phyloP scores from a whole-genome alignment of 2,113 vertebrate genomes.

The Cyanoderma ruficeps region DNA sequence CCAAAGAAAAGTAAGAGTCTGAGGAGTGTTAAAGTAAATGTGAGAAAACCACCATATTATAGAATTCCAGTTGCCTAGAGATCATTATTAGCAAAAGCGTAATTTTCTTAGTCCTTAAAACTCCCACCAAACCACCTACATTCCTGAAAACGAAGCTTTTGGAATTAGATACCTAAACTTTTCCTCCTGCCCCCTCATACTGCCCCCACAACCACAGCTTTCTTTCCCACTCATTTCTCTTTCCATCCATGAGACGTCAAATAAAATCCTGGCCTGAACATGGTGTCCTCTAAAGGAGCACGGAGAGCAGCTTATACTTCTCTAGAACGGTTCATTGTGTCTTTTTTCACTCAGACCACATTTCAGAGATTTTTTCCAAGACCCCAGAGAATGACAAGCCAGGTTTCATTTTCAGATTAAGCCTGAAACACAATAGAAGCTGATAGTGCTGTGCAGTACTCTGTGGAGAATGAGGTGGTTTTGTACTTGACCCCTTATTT shows the following conservation, averaged over 20 bases:
- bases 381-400: neutral
- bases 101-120: neutral
- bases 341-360: neutral
- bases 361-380: slow-evolving; percentile 1
- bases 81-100: slow-evolving; percentile 33
- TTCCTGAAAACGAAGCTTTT: neutral
- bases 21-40: neutral
- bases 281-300: neutral
- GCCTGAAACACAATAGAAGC: neutral
- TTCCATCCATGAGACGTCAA: neutral
- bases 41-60: neutral
- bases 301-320: neutral
- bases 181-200: neutral
- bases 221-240: neutral
- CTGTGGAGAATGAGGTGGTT: neutral
- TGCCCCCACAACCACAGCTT: neutral
- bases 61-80: slow-evolving; percentile 46
- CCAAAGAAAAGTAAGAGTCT: neutral
- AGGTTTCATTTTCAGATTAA: slow-evolving; percentile 33
- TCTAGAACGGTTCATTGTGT: neutral
- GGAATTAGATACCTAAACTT: neutral
- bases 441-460: neutral
- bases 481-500: neutral
- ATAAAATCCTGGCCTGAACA: neutral
- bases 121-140: slow-evolving; percentile 58